phyloP scores from a whole-genome alignment of 2,888 invertebrate species.

The Toxonevra muliebris region DNA sequence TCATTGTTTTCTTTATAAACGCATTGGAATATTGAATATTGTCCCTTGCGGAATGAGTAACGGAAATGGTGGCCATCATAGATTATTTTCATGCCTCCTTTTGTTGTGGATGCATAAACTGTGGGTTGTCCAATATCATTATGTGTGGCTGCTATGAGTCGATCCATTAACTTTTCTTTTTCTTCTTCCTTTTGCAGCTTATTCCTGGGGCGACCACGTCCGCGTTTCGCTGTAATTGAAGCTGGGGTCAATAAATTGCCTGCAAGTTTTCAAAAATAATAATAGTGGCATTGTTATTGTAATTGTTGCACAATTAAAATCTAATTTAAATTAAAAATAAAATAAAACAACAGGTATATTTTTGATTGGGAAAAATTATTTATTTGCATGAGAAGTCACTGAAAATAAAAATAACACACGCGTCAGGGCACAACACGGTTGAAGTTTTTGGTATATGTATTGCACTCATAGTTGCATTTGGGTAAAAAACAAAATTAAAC shows the following conservation, averaged over 20 bases:
- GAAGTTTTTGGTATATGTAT: not conserved
- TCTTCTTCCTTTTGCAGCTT: conserved; percentile 43
- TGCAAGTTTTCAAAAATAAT: not conserved
- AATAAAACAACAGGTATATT: conserved; percentile 26
- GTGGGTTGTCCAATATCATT: conserved; percentile 46
- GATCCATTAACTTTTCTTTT: conserved; percentile 49
- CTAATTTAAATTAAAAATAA: conserved; percentile 7
- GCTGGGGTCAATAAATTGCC: not conserved
- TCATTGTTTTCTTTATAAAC: conserved; percentile 60
- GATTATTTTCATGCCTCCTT: conserved; percentile 62
- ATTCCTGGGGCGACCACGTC: conserved; percentile 52
- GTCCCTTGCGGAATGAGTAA: conserved; percentile 59
- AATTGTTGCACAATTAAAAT: no score
- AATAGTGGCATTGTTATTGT: not conserved
- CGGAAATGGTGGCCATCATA: conserved; percentile 61
- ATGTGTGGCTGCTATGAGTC: conserved; percentile 48
- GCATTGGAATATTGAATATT: conserved; percentile 60
- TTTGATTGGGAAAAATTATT: conserved; percentile 16
- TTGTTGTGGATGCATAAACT: conserved; percentile 61
- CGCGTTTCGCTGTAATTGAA: conserved; percentile 37
- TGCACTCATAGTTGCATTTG: no score
- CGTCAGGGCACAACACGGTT: conserved; percentile 5
- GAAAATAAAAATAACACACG: conserved; percentile 12
- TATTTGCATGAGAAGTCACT: conserved; percentile 9
- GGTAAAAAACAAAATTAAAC: no score